Evolutionary conservation across 2,113 vertebrate species (phyloP).

Genomic region (Ciconia stormi): DNA sequence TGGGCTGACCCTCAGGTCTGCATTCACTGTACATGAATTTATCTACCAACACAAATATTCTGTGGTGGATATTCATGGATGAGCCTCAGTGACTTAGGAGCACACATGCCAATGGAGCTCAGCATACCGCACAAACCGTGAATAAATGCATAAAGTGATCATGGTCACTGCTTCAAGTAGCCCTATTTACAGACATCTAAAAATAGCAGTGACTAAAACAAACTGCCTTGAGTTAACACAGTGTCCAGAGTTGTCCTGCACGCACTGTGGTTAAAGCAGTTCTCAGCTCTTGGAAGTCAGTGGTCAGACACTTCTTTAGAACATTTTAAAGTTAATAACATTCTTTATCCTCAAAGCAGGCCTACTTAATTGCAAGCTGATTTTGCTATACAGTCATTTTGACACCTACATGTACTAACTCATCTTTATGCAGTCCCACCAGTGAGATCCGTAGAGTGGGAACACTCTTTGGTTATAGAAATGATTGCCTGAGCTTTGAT

Average conservation of each 20-base stretch:
- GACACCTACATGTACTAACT: background rate
- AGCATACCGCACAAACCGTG: background rate
- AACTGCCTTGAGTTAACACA: background rate
- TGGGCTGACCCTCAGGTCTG: background rate
- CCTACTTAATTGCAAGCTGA: background rate
- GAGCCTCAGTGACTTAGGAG: background rate
- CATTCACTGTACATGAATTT: background rate
- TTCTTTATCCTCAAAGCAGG: background rate
- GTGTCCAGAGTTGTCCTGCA: background rate
- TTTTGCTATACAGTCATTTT: background rate
- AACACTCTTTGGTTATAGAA: background rate
- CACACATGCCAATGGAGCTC: accelerated
- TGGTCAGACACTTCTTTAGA: background rate
- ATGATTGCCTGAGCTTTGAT: background rate
- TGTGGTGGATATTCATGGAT: background rate
- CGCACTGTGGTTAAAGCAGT: background rate
- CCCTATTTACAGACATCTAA: background rate
- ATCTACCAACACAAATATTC: background rate
- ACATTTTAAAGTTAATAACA: background rate
- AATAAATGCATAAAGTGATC: background rate
- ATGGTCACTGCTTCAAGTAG: background rate
- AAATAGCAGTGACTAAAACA: background rate
- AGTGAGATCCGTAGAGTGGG: background rate
- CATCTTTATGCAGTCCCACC: background rate
- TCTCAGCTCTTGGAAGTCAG: background rate